These are phyloP conservation scores for Cylindroiulus punctatus DNA, from an alignment of 2,888 invertebrate species.

Conservation along the genomic window DNA sequence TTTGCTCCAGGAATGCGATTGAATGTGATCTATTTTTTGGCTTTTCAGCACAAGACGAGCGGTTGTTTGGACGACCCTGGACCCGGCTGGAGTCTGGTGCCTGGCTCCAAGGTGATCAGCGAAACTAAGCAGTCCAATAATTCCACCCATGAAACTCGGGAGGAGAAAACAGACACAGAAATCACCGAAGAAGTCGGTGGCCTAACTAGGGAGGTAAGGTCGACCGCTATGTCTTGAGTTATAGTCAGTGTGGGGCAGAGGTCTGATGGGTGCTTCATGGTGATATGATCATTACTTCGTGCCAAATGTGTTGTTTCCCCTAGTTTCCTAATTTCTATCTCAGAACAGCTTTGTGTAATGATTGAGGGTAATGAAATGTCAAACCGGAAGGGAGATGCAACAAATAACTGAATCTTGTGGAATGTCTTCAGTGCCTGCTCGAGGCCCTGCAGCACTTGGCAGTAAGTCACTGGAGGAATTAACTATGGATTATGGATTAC, in stretches of 20 bases:
- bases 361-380: too few relatives aligned
- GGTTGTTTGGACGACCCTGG: constrained; percentile 54
- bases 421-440: too few relatives aligned
- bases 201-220: constrained; percentile 56
- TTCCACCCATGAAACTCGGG: constrained; percentile 50
- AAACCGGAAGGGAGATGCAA: too few relatives aligned
- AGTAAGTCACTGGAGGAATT: too few relatives aligned
- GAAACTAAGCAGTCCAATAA: constrained; percentile 51
- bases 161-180: constrained; percentile 55
- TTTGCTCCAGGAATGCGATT: not conserved
- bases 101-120: constrained; percentile 52
- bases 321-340: too few relatives aligned
- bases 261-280: too few relatives aligned
- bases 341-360: too few relatives aligned
- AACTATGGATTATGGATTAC: too few relatives aligned
- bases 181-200: constrained; percentile 56
- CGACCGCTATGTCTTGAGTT: not conserved
- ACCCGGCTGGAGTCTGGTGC: constrained; percentile 52
- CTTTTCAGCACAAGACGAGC: constrained; percentile 55
- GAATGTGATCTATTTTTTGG: not conserved
- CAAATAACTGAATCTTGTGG: too few relatives aligned
- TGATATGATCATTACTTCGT: too few relatives aligned
- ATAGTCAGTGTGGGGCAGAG: not conserved
- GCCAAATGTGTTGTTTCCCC: too few relatives aligned
- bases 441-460: too few relatives aligned